Conservation (phyloP, 2,888 invertebrate species). For the Tethea ocularis region DNA sequence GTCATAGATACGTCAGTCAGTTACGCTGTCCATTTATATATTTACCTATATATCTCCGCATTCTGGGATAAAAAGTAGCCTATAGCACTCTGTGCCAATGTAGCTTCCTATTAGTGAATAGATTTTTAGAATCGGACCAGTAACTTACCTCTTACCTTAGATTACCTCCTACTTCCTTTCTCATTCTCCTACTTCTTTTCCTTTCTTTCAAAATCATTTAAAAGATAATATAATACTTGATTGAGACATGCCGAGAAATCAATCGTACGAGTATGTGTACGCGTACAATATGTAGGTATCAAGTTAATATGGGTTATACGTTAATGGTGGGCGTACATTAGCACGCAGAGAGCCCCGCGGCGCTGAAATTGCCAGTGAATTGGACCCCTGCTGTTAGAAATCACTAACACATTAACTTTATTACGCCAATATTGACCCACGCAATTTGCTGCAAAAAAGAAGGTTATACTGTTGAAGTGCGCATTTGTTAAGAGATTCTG, state of each 20-base stretch:
- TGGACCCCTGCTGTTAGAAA: conserved; percentile 62
- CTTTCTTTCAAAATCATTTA: neutral
- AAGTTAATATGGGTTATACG: conserved; percentile 36
- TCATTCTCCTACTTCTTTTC: too few relatives aligned
- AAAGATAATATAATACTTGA: neutral
- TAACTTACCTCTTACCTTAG: too few relatives aligned
- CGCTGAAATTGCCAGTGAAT: conserved; percentile 59
- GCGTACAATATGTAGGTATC: conserved; percentile 15
- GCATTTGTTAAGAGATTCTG: neutral
- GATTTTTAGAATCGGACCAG: too few relatives aligned
- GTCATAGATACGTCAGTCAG: too few relatives aligned
- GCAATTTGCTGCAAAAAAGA: conserved; percentile 60
- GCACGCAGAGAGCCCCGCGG: conserved; percentile 50
- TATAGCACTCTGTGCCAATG: too few relatives aligned
- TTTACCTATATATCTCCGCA: too few relatives aligned
- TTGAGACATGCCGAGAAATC: too few relatives aligned
- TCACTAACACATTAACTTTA: conserved; percentile 68
- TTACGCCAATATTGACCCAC: conserved; percentile 53
- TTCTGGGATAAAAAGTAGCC: too few relatives aligned
- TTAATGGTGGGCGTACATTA: conserved; percentile 54
- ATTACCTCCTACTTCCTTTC: too few relatives aligned
- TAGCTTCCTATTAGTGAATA: too few relatives aligned
- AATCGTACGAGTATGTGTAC: neutral
- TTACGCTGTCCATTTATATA: too few relatives aligned
- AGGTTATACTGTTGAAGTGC: conserved; percentile 7